These are phyloP conservation scores for Hetaerina titia DNA, from an alignment of 2,888 invertebrate species.

Conservation along the genomic window DNA sequence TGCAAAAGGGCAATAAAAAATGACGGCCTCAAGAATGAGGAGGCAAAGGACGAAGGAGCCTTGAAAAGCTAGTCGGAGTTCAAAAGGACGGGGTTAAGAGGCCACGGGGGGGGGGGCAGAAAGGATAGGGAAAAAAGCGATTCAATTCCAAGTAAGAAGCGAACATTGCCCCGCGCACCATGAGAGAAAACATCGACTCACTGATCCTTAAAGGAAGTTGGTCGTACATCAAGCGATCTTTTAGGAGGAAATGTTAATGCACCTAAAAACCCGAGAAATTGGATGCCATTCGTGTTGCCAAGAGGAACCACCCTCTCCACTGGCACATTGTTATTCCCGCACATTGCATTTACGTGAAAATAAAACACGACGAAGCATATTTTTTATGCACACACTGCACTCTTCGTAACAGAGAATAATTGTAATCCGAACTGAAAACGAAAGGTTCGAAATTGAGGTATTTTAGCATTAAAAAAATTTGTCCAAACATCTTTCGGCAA, in stretches of 20 bases:
- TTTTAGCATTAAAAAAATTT: no score
- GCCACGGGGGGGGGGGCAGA: not conserved
- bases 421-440: no score
- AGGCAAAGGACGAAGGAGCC: not conserved
- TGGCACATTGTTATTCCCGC: not conserved
- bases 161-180: not conserved
- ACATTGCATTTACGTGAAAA: not conserved
- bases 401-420: no score
- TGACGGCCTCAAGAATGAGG: not conserved
- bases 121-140: not conserved
- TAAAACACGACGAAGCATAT: not conserved
- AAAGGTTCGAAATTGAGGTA: no score
- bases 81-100: not conserved
- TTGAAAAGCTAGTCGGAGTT: not conserved
- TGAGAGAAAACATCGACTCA: slow-evolving; percentile 17
- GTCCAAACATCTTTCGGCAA: no score
- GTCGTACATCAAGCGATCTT: slow-evolving; percentile 9
- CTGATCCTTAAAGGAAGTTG: not conserved
- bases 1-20: not conserved
- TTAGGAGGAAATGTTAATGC: not conserved
- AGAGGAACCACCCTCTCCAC: not conserved
- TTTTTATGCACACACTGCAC: no score
- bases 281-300: not conserved
- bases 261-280: not conserved
- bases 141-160: not conserved